Evolutionary conservation across 2,113 vertebrate species (phyloP), one percentile per base, ranked within the genome.

Genomic region (Pseudopipra pipra): DNA sequence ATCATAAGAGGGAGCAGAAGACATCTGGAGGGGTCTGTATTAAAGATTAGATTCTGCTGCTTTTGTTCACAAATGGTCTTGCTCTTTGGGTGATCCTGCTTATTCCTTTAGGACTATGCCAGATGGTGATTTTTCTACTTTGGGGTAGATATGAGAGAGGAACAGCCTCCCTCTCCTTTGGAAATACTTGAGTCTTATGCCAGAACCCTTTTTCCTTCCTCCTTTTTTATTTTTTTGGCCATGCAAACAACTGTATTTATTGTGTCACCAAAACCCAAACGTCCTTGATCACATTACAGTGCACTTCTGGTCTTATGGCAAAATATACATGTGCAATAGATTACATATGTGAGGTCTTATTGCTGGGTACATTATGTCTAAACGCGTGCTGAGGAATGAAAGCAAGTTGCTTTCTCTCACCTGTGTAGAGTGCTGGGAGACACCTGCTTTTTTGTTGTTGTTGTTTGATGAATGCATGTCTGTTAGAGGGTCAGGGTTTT

Each of bases 401-500:
- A 91, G 18, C 5, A 63, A 72, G 61, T 63, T 74, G 14, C 30
- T n/a, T 22, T 68, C 58, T 70, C 55, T 85, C 33, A 49, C 8
- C 20, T 46, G 8, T 39, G 27, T 11, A 0, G 4, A 55, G 43
- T 1, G 0, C 24, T 59, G 56, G 39, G 47, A 78, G 51, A 54
- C 23, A 54, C 3, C 9, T 58, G 6, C 6, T 41, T 37, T 44
- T 35, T 39, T 44, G 3, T 5, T 92, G 35, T 19, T 89, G 12
- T n/a, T 89, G 4, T 63, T 91, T 78, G 39, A n/a, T 33, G 18
- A n/a, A 59, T 73, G 22, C 6, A 6, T 22, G 7, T 24, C n/a
- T 82, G 17, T 25, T 49, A 37, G 1, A 66, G 31, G 11, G 14
- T 62, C 17, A 37, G 17, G 28, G 25, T 4, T 9, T 80, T 62